Percentiles rank a stretch among this genome's conserved stretches.
Conservation (phyloP, 1,140 invertebrate genomes). For the Campoletis sonorensis region DNA sequence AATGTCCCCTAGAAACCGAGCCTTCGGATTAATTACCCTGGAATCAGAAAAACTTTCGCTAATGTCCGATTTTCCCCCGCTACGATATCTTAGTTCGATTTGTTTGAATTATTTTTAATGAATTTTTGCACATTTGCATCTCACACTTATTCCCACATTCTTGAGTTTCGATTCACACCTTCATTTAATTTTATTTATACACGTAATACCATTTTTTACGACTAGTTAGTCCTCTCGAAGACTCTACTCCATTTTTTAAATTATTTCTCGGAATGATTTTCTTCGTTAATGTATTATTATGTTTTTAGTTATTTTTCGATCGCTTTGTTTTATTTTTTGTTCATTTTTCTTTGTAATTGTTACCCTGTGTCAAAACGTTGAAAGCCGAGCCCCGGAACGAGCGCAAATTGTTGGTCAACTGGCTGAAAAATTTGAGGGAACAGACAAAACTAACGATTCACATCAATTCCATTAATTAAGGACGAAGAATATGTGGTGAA, state of each 20-base stretch:
- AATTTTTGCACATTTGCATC: slow-evolving; percentile 47
- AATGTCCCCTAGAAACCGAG: slow-evolving; percentile 66
- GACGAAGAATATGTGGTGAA: background rate
- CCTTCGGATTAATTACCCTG: slow-evolving; percentile 73
- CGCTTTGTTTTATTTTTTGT: slow-evolving; percentile 68
- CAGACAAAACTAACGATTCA: background rate
- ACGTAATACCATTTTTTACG: slow-evolving; percentile 65
- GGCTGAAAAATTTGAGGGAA: slow-evolving; percentile 45
- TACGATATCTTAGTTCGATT: slow-evolving; percentile 55
- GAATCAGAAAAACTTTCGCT: slow-evolving; percentile 71
- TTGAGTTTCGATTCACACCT: slow-evolving; percentile 37
- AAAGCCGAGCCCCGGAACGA: slow-evolving; percentile 60
- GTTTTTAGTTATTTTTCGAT: slow-evolving; percentile 53
- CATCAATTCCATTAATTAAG: slow-evolving; percentile 31
- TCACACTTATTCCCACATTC: slow-evolving; percentile 46
- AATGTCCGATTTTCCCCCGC: slow-evolving; percentile 69
- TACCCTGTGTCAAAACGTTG: slow-evolving; percentile 73
- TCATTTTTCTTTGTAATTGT: slow-evolving; percentile 66
- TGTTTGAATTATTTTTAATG: slow-evolving; percentile 13
- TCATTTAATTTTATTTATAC: slow-evolving; percentile 64
- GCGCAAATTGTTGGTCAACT: slow-evolving; percentile 57
- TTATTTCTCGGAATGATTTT: slow-evolving; percentile 68
- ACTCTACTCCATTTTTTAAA: slow-evolving; percentile 62
- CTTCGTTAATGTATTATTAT: slow-evolving; percentile 55
- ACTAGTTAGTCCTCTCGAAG: slow-evolving; percentile 52